A percentile compares a stretch with the other conserved stretches of the same genome.
phyloP scores from a whole-genome alignment of 2,797 vertebrate species.

The Halcyon smyrnensis region DNA sequence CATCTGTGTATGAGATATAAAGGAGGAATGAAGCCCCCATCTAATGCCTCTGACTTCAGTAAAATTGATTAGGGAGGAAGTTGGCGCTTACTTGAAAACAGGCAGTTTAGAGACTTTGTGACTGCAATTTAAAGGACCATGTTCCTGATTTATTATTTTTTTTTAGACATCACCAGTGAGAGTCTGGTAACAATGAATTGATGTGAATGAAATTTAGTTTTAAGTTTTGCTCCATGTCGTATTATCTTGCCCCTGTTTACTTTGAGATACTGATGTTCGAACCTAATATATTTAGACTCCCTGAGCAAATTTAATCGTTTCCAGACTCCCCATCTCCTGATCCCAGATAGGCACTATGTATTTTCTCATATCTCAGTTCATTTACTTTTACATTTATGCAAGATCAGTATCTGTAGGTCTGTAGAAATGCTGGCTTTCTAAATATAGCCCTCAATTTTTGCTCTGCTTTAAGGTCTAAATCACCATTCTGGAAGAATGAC shows the following conservation, averaged over 20 bases:
- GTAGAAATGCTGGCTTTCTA: conserved; percentile 46
- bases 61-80: background rate
- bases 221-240: conserved; percentile 3
- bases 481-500: background rate
- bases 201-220: background rate
- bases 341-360: conserved; percentile 40
- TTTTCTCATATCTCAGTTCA: conserved; percentile 60
- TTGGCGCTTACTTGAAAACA: background rate
- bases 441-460: conserved; percentile 9
- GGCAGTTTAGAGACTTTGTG: background rate
- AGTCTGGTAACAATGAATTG: background rate
- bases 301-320: conserved; percentile 33
- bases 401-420: conserved; percentile 48
- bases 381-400: conserved; percentile 61
- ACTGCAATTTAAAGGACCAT: background rate
- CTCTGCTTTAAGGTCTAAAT: conserved; percentile 4
- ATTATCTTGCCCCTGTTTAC: conserved; percentile 32
- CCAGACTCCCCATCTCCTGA: conserved; percentile 40
- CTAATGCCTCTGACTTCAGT: background rate
- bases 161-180: background rate
- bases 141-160: background rate
- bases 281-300: conserved; percentile 38
- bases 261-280: conserved; percentile 1
- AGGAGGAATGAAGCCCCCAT: background rate
- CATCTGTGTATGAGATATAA: background rate